Evolutionary conservation across 2,113 vertebrate genomes (phyloP).

Genomic region (Tupaia tana): DNA sequence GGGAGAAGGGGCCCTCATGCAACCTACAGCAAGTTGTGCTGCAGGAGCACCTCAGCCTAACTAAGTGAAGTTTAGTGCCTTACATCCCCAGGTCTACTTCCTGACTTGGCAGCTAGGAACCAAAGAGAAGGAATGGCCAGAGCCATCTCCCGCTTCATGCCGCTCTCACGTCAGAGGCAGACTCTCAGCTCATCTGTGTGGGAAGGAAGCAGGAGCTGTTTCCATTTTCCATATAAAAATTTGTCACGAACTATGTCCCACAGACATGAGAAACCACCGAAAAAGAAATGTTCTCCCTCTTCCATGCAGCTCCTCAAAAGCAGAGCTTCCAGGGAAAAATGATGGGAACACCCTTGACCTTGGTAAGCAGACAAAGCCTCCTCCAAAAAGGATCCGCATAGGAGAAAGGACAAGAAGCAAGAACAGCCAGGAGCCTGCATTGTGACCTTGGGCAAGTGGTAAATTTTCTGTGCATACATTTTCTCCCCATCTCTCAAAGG

Average conservation of each 20-base stretch:
- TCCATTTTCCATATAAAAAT: constrained; percentile 66
- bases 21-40: not conserved
- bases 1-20: not conserved
- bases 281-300: not conserved
- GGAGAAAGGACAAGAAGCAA: not conserved
- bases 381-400: not conserved
- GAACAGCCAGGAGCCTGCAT: not conserved
- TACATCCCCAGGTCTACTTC: not conserved
- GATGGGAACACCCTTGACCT: not conserved
- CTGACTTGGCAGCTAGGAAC: not conserved
- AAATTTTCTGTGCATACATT: not conserved
- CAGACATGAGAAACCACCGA: constrained; percentile 44
- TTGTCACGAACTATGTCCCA: constrained; percentile 68
- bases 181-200: constrained; percentile 59
- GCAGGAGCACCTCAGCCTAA: not conserved
- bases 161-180: constrained; percentile 61
- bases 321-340: not conserved
- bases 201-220: constrained; percentile 70
- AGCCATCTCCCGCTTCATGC: not conserved
- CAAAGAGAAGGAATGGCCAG: constrained; percentile 33
- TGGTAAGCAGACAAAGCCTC: not conserved
- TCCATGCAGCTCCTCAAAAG: constrained; percentile 38
- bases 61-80: not conserved
- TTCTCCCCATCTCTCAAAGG: constrained; percentile 53
- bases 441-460: constrained; percentile 55